phyloP scores from a whole-genome alignment of 2,888 invertebrate species.

The Petrophora chlorosata region DNA sequence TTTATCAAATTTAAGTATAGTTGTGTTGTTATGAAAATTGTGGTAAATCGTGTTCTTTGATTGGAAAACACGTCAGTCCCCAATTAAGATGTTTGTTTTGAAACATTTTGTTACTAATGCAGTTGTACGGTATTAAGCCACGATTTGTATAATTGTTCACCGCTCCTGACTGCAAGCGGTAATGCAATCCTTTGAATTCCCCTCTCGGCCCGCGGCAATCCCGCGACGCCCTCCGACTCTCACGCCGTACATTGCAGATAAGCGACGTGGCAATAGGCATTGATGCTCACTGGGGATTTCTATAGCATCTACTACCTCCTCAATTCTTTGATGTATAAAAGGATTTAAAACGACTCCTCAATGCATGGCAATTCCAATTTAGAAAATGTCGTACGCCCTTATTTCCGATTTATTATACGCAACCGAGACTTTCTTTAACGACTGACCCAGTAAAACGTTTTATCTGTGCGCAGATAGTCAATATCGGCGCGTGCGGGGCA shows the following conservation, averaged over 20 bases:
- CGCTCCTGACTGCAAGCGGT: constrained; percentile 49
- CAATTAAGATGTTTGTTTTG: background rate
- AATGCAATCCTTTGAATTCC: constrained; percentile 69
- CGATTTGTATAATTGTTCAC: constrained; percentile 51
- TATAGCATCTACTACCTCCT: constrained; percentile 69
- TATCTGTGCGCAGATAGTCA: constrained; percentile 37
- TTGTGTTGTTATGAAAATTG: background rate
- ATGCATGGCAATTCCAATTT: constrained; percentile 62
- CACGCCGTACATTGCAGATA: constrained; percentile 70
- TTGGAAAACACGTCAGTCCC: background rate
- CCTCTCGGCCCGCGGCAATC: constrained; percentile 31
- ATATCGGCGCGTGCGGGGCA: constrained; percentile 35
- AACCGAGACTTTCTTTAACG: constrained; percentile 33
- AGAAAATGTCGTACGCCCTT: constrained; percentile 45
- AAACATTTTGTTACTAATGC: constrained; percentile 8
- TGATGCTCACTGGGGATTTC: constrained; percentile 78
- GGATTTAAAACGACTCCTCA: constrained; percentile 69
- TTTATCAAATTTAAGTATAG: constrained; percentile 3
- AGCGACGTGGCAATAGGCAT: constrained; percentile 80
- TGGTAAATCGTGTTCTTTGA: background rate
- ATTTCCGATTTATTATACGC: constrained; percentile 24
- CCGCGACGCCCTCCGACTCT: constrained; percentile 48
- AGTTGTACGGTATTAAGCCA: constrained; percentile 20
- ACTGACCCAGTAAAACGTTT: constrained; percentile 42
- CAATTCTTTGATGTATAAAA: constrained; percentile 74